A percentile compares a stretch with the other conserved stretches of the same genome.
These are phyloP conservation scores for Andrena camellia DNA, from an alignment of 2,888 invertebrate species.

Conservation along the genomic window DNA sequence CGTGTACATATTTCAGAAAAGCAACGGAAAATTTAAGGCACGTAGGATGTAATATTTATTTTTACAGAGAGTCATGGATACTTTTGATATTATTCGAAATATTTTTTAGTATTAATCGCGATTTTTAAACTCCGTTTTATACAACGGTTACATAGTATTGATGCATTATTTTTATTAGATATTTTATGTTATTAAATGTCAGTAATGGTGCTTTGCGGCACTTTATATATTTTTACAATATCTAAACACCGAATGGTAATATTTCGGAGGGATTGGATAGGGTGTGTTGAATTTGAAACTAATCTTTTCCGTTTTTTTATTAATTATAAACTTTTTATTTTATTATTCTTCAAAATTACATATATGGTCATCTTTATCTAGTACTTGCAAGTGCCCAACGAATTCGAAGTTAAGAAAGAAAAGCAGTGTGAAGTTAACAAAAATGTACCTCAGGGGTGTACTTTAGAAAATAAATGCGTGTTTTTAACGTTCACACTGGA, in stretches of 20 bases:
- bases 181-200: neutral
- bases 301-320: neutral
- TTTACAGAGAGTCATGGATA: neutral
- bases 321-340: conserved; percentile 40
- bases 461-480: conserved; percentile 33
- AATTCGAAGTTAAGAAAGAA: conserved; percentile 16
- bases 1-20: conserved; percentile 5
- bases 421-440: conserved; percentile 8
- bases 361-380: conserved; percentile 11
- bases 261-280: neutral
- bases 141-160: neutral
- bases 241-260: neutral
- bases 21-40: neutral
- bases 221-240: no score
- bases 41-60: conserved; percentile 9
- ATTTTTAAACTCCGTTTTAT: neutral
- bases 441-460: neutral
- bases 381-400: conserved; percentile 16
- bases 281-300: conserved; percentile 1
- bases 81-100: neutral
- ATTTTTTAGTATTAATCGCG: neutral
- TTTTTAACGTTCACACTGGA: conserved; percentile 13
- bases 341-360: conserved; percentile 25
- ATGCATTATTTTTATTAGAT: neutral
- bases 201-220: neutral